Conservation (phyloP, 2,888 invertebrate species). For the Horisme vitalbata region DNA sequence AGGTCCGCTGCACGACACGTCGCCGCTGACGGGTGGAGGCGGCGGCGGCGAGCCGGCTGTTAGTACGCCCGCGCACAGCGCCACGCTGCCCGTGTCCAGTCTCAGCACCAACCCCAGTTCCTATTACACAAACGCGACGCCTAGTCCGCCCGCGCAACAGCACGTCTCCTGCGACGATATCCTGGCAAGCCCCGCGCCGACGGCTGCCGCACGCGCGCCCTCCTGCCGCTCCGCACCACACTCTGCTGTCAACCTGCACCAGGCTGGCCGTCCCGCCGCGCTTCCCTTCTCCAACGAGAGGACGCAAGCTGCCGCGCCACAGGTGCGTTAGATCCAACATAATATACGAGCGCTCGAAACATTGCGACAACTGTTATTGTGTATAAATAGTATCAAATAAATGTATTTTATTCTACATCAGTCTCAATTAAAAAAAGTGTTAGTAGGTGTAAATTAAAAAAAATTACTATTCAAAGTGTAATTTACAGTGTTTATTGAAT, state of each 20-base stretch:
- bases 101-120: conserved; percentile 79
- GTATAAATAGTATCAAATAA: not conserved
- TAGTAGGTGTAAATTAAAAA: too few relatives aligned
- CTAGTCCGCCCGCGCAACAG: conserved; percentile 75
- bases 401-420: too few relatives aligned
- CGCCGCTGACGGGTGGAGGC: conserved; percentile 66
- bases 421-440: too few relatives aligned
- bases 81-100: conserved; percentile 80
- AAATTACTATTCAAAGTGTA: too few relatives aligned
- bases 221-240: conserved; percentile 76
- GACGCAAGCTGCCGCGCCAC: conserved; percentile 47
- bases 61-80: conserved; percentile 75
- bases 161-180: conserved; percentile 78
- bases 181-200: conserved; percentile 60
- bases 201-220: conserved; percentile 58
- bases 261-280: conserved; percentile 68
- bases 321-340: conserved; percentile 18
- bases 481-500: too few relatives aligned
- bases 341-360: not conserved
- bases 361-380: not conserved
- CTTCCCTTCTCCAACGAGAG: conserved; percentile 60
- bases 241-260: conserved; percentile 73
- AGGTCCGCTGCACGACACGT: conserved; percentile 82
- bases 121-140: conserved; percentile 85
- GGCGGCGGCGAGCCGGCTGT: conserved; percentile 67